These are phyloP conservation scores for Sandelia bainsii DNA, from an alignment of 2,797 vertebrate genomes.

Conservation along the genomic window DNA sequence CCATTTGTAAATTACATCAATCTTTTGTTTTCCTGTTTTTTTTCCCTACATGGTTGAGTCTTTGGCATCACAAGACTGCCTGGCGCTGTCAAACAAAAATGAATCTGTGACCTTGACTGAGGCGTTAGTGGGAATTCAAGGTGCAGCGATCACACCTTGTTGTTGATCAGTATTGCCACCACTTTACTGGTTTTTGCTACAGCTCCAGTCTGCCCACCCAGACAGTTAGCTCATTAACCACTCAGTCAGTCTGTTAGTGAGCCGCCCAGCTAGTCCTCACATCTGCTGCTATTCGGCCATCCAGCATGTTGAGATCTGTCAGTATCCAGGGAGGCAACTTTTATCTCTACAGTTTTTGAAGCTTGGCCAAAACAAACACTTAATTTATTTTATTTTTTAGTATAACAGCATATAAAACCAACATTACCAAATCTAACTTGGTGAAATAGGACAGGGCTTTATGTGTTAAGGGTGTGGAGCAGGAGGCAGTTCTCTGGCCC, in stretches of 20 bases:
- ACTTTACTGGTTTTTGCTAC: slow-evolving; percentile 1
- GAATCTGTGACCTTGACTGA: slow-evolving; percentile 44
- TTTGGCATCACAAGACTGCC: not conserved
- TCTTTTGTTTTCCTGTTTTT: not conserved
- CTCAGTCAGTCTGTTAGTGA: slow-evolving; percentile 26
- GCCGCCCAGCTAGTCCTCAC: not conserved
- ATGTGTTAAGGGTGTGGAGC: not conserved
- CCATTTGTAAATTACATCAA: not conserved
- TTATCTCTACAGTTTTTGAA: slow-evolving; percentile 30
- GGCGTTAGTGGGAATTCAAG: not conserved
- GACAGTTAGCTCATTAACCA: slow-evolving; percentile 36
- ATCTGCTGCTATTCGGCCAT: slow-evolving; percentile 3
- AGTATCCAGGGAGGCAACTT: slow-evolving; percentile 10
- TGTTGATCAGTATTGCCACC: not conserved
- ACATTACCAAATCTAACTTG: not conserved
- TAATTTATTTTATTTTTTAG: not conserved
- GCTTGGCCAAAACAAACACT: slow-evolving; percentile 24
- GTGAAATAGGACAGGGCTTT: not conserved
- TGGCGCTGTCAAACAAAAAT: not conserved
- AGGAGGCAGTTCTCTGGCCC: not conserved
- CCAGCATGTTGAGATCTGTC: slow-evolving; percentile 22
- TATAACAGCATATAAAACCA: not conserved
- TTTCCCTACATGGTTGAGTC: not conserved
- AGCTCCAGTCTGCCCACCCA: slow-evolving; percentile 10
- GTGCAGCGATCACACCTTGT: not conserved